A percentile compares a stretch with the other conserved stretches of the same genome.
These are phyloP conservation scores for Tachina grossa DNA, from an alignment of 2,888 invertebrate species.

Conservation along the genomic window DNA sequence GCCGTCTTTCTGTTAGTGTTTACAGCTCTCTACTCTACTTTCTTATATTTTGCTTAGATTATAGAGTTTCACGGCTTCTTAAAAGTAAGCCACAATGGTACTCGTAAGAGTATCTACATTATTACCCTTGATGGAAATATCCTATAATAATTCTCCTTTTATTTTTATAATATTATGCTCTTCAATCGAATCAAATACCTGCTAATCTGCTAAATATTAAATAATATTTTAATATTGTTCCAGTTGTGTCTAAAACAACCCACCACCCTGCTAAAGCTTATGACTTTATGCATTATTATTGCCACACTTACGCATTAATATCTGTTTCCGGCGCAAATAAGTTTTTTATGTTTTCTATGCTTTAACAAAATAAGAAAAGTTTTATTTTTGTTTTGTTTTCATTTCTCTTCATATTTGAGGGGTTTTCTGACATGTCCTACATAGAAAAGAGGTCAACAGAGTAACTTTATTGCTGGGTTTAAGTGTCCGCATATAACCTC, in stretches of 20 bases:
- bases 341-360: not conserved
- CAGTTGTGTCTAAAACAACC: not conserved
- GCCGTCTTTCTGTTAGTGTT: no score
- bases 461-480: slow-evolving; percentile 1
- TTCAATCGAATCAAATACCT: not conserved
- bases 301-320: not conserved
- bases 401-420: slow-evolving; percentile 48
- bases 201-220: not conserved
- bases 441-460: slow-evolving; percentile 41
- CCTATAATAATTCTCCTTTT: no score
- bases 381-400: not conserved
- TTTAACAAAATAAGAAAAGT: slow-evolving; percentile 1
- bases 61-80: no score
- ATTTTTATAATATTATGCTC: no score
- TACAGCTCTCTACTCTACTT: no score
- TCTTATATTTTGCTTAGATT: no score
- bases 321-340: not conserved
- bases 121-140: no score
- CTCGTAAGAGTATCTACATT: no score
- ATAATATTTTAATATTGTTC: not conserved
- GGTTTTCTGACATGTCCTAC: slow-evolving; percentile 40
- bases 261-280: not conserved
- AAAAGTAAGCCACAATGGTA: no score
- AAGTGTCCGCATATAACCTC: slow-evolving; percentile 23
- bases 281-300: not conserved